Conservation (phyloP, 2,113 vertebrate genomes). For the Synodontis membranacea region DNA sequence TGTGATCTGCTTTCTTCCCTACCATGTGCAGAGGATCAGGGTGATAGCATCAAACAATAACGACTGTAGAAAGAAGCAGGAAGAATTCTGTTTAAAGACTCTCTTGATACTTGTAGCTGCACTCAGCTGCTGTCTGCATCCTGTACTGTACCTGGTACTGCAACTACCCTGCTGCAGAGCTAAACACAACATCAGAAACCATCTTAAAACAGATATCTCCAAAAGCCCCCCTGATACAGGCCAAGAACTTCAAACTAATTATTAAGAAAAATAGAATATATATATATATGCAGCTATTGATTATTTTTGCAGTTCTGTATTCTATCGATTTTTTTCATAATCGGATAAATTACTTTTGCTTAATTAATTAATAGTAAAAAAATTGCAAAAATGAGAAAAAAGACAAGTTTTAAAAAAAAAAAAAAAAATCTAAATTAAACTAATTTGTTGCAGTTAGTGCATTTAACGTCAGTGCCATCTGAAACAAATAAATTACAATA, state of each 20-base stretch:
- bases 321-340: no score
- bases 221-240: constrained; percentile 5
- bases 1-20: constrained; percentile 53
- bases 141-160: constrained; percentile 49
- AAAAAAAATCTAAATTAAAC: no score
- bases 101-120: constrained; percentile 46
- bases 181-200: constrained; percentile 24
- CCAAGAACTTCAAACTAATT: neutral
- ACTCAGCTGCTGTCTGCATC: constrained; percentile 53
- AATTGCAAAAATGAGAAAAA: no score
- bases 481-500: no score
- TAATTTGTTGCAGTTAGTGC: no score
- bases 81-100: constrained; percentile 26
- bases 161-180: constrained; percentile 45
- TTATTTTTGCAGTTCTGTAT: no score
- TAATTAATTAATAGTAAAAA: no score
- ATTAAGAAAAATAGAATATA: no score
- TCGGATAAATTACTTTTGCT: no score
- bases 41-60: neutral
- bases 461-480: no score
- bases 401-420: no score
- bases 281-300: no score
- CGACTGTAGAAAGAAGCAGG: constrained; percentile 18
- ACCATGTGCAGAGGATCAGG: constrained; percentile 47
- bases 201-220: constrained; percentile 11